Evolutionary conservation across 2,888 invertebrate species (phyloP).

Genomic region (Spatulosminthurus flaviceps): DNA sequence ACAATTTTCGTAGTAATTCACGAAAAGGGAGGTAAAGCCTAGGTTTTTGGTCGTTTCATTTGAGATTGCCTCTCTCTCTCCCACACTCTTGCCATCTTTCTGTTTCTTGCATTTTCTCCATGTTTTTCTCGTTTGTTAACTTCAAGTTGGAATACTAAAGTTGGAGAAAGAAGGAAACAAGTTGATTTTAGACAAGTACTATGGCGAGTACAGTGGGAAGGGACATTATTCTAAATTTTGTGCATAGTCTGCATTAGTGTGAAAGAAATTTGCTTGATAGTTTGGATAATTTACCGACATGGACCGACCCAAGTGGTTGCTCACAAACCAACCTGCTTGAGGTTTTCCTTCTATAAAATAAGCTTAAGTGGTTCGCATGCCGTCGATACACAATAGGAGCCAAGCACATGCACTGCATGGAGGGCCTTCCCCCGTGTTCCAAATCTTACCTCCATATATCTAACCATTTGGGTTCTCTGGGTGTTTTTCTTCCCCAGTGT

Average conservation of each 20-base stretch:
- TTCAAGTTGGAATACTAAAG: too few species aligned
- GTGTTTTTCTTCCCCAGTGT: not conserved
- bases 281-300: constrained; percentile 24
- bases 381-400: not conserved
- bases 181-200: too few species aligned
- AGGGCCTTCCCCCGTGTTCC: too few species aligned
- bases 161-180: too few species aligned
- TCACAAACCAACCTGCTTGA: not conserved
- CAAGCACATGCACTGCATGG: too few species aligned
- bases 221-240: not conserved
- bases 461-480: too few species aligned
- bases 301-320: constrained; percentile 22
- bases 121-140: constrained; percentile 1
- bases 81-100: not conserved
- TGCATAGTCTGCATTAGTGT: not conserved
- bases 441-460: too few species aligned
- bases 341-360: not conserved
- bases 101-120: not conserved
- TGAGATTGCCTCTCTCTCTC: constrained; percentile 1
- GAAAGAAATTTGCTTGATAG: constrained; percentile 8
- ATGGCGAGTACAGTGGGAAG: too few species aligned
- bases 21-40: not conserved
- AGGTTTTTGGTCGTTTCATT: not conserved
- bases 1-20: not conserved
- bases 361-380: not conserved